A percentile compares a stretch with the other conserved stretches of the same genome.
Conservation (phyloP, 2,113 vertebrate genomes). For the Manacus vitellinus region DNA sequence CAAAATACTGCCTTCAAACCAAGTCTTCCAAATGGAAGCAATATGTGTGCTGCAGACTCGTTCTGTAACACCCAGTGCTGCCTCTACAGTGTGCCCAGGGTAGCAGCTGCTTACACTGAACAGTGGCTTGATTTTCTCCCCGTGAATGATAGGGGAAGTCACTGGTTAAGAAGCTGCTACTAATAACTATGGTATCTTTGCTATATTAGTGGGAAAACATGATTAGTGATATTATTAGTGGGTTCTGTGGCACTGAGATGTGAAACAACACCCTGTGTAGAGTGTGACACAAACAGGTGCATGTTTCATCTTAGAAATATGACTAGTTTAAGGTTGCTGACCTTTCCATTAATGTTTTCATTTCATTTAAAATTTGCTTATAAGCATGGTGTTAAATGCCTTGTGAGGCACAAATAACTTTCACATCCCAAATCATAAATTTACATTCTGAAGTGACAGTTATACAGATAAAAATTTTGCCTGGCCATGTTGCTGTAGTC, state of each 20-base stretch:
- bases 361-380: neutral
- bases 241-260: neutral
- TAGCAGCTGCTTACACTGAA: neutral
- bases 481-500: neutral
- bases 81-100: neutral
- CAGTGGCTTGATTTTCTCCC: neutral
- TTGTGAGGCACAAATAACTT: neutral
- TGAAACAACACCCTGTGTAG: neutral
- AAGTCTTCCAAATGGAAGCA: neutral
- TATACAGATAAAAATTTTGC: neutral
- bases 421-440: neutral
- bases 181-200: neutral
- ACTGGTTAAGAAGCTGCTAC: neutral
- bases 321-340: neutral
- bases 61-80: accelerated
- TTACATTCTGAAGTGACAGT: neutral
- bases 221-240: neutral
- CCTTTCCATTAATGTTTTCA: neutral
- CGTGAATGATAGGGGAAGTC: neutral
- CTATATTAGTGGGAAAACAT: neutral
- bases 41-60: neutral
- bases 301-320: neutral
- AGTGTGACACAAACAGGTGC: neutral
- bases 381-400: neutral
- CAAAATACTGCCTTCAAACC: neutral